phyloP scores from a whole-genome alignment of 2,113 vertebrate species.

The Sander lucioperca region DNA sequence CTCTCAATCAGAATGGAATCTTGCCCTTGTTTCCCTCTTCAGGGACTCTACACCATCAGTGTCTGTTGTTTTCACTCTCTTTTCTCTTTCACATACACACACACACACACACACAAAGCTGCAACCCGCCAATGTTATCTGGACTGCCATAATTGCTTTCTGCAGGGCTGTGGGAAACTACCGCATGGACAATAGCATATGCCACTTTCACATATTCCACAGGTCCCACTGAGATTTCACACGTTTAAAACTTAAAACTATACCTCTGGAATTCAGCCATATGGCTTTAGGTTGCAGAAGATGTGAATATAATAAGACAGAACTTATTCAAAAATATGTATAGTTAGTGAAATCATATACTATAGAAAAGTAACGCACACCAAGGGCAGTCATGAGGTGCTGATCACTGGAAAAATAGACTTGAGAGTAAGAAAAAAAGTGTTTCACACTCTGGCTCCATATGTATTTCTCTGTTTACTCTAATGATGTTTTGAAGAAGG shows the following conservation, averaged over 20 bases:
- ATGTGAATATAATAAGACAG: neutral
- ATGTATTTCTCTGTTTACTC: too few species aligned
- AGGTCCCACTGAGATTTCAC: neutral
- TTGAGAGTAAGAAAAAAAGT: too few species aligned
- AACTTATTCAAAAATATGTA: neutral
- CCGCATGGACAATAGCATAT: constrained; percentile 12
- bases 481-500: too few species aligned
- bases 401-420: too few species aligned
- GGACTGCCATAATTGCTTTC: constrained; percentile 46
- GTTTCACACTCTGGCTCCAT: too few species aligned
- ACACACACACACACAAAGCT: constrained; percentile 38
- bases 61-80: constrained; percentile 36
- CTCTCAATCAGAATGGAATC: constrained; percentile 57
- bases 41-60: constrained; percentile 55
- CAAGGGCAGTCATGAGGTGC: too few species aligned
- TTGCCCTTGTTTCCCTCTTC: constrained; percentile 47
- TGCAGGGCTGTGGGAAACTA: constrained; percentile 64
- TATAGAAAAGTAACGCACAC: too few species aligned
- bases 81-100: constrained; percentile 17
- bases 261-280: constrained; percentile 10
- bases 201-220: neutral
- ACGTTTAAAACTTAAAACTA: neutral
- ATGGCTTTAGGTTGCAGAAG: neutral
- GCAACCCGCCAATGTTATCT: constrained; percentile 4
- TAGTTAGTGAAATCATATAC: neutral